phyloP scores from a whole-genome alignment of 30 jellyfish, hydroid and myxozoan species.

The Rhopilema esculentum region DNA sequence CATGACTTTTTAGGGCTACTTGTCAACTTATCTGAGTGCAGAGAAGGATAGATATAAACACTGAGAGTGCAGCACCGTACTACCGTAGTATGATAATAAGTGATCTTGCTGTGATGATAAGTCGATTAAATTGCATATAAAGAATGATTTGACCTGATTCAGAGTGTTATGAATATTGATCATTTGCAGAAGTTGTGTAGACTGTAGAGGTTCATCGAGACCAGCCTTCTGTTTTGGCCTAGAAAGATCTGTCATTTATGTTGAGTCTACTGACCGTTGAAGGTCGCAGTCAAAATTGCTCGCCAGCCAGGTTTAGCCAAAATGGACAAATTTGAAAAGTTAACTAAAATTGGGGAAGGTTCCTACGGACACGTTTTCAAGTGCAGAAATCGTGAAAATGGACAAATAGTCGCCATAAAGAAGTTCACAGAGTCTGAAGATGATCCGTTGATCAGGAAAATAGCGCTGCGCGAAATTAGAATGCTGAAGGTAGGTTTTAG shows the following conservation, averaged over 20 bases:
- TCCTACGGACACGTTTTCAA: conserved; percentile 97
- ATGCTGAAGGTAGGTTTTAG: conserved; percentile 88
- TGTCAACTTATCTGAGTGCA: background rate
- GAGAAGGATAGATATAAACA: background rate
- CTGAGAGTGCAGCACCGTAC: background rate
- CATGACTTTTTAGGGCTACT: background rate
- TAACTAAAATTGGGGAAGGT: conserved; percentile 95
- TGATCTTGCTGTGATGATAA: background rate
- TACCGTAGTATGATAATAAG: background rate
- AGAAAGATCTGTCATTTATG: conserved; percentile 1
- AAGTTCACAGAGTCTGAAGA: conserved; percentile 98
- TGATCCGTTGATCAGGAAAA: conserved; percentile 93
- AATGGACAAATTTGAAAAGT: conserved; percentile 96
- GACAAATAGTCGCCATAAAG: conserved; percentile 92
- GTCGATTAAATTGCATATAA: background rate
- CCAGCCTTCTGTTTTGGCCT: background rate
- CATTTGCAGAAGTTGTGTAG: background rate
- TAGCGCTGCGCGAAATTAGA: conserved; percentile 97
- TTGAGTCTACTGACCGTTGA: background rate
- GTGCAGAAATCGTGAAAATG: conserved; percentile 92
- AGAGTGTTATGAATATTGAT: background rate
- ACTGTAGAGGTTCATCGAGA: background rate
- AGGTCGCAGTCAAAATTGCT: background rate
- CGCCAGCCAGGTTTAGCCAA: conserved; percentile 4
- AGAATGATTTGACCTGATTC: background rate